Conservation (phyloP, 2,113 vertebrate species). For the Sciurus niger region DNA sequence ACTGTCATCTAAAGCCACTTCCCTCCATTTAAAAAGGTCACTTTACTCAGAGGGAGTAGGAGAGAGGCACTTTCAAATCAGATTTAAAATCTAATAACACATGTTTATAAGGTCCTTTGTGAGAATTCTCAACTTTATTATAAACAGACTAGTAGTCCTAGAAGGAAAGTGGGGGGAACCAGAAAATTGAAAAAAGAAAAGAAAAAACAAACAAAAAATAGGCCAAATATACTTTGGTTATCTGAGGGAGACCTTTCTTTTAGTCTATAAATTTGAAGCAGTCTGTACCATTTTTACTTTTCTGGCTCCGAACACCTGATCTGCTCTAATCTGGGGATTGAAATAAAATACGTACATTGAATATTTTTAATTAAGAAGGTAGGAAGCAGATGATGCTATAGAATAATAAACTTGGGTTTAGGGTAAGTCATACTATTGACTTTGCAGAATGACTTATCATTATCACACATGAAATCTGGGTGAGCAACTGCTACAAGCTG, state of each 20-base stretch:
- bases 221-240: constrained; percentile 20
- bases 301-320: not conserved
- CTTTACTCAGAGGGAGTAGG: constrained; percentile 94
- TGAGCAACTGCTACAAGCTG: not conserved
- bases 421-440: constrained; percentile 50
- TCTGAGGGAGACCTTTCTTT: not conserved
- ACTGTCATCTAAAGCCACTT: constrained; percentile 99
- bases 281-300: constrained; percentile 15
- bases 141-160: constrained; percentile 72
- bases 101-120: constrained; percentile 87
- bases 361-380: constrained; percentile 67
- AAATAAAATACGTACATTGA: not conserved
- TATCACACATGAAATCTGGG: not conserved
- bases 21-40: constrained; percentile 99
- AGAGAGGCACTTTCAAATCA: constrained; percentile 91
- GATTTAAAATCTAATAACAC: constrained; percentile 90
- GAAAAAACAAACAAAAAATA: constrained; percentile 25
- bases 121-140: constrained; percentile 88
- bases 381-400: not conserved
- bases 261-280: constrained; percentile 4
- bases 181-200: constrained; percentile 73
- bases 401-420: constrained; percentile 10
- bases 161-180: constrained; percentile 68
- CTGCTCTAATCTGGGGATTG: not conserved
- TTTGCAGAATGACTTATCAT: constrained; percentile 39